These are phyloP conservation scores for Musca domestica DNA, from an alignment of 1,140 invertebrate species.

Conservation along the genomic window DNA sequence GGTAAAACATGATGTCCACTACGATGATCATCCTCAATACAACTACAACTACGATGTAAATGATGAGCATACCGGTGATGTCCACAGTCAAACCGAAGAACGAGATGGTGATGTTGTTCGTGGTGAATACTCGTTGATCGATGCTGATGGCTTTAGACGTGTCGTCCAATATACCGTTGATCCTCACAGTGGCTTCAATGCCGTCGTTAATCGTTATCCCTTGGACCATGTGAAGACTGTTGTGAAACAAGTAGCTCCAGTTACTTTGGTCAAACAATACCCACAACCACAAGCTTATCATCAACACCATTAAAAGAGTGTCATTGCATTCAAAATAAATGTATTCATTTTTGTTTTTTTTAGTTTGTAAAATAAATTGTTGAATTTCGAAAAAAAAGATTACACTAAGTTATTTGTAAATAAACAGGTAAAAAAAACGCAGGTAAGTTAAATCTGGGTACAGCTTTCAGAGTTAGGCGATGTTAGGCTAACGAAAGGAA, in stretches of 20 bases:
- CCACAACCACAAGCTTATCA: slow-evolving; percentile 32
- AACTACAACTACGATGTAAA: slow-evolving; percentile 58
- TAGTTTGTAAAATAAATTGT: slow-evolving; percentile 23
- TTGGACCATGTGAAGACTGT: slow-evolving; percentile 32
- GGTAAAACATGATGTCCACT: slow-evolving; percentile 33
- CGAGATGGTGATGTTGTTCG: slow-evolving; percentile 62
- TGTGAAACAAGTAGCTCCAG: slow-evolving; percentile 24
- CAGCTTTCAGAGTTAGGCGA: no score
- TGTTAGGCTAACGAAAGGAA: no score
- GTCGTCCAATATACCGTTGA: slow-evolving; percentile 53
- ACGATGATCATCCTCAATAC: slow-evolving; percentile 55
- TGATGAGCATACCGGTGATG: slow-evolving; percentile 59
- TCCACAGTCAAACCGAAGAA: slow-evolving; percentile 60
- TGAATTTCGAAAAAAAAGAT: slow-evolving; percentile 3
- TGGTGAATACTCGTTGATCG: slow-evolving; percentile 55
- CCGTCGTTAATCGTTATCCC: slow-evolving; percentile 51
- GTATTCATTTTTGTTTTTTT: slow-evolving; percentile 8
- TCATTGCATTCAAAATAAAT: slow-evolving; percentile 7
- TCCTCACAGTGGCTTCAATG: slow-evolving; percentile 49
- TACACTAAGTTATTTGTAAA: no score
- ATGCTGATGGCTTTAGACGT: slow-evolving; percentile 51
- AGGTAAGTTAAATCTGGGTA: no score
- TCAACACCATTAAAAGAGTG: slow-evolving; percentile 35
- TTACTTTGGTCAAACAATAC: slow-evolving; percentile 28
- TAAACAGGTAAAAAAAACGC: no score